A percentile compares a stretch with the other conserved stretches of the same genome.
phyloP scores from a whole-genome alignment of 2,113 vertebrate species.

The Perognathus longimembris region DNA sequence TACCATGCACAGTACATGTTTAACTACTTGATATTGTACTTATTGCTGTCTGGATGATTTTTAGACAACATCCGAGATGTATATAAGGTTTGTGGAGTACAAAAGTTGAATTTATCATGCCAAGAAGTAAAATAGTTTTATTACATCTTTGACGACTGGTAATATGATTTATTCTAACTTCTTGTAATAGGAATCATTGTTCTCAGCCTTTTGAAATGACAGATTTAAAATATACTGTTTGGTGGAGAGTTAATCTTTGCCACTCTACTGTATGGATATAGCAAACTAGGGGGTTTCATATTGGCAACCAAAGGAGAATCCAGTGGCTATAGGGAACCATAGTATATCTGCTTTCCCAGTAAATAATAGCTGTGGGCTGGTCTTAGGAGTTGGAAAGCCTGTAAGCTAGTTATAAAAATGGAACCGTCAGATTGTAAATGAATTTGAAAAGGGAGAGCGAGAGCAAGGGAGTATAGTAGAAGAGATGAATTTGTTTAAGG shows the following conservation, averaged over 20 bases:
- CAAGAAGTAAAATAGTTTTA: not conserved
- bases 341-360: not conserved
- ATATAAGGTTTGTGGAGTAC: not conserved
- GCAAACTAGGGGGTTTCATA: not conserved
- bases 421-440: not conserved
- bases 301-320: conserved; percentile 18
- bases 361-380: not conserved
- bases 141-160: not conserved
- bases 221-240: conserved; percentile 13
- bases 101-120: not conserved
- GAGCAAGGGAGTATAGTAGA: too few species aligned
- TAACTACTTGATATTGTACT: conserved; percentile 11
- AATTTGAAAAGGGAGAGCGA: not conserved
- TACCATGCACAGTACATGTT: too few species aligned
- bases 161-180: not conserved
- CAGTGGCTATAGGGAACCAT: not conserved
- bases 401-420: not conserved
- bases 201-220: not conserved
- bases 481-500: too few species aligned
- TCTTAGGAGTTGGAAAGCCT: not conserved
- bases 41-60: not conserved
- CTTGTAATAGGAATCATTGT: not conserved
- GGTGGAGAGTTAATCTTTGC: not conserved
- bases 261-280: not conserved
- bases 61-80: not conserved